A percentile compares a stretch with the other conserved stretches of the same genome.
phyloP scores from a whole-genome alignment of 1,140 invertebrate species.

The Subanguina moxae region DNA sequence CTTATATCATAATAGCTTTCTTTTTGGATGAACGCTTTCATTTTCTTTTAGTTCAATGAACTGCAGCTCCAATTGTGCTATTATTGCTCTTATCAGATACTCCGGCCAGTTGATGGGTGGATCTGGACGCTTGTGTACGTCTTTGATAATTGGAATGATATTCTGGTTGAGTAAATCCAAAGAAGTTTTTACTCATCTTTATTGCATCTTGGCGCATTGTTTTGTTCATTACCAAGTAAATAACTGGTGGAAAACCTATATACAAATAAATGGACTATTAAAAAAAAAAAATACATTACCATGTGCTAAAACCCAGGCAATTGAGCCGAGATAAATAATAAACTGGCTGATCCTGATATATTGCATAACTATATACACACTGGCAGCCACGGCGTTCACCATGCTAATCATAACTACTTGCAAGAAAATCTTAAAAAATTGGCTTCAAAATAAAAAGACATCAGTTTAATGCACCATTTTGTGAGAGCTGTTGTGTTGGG shows the following conservation, averaged over 20 bases:
- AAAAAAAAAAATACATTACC: constrained; percentile 8
- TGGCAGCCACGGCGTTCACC: constrained; percentile 24
- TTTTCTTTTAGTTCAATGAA: neutral
- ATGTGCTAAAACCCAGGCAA: constrained; percentile 27
- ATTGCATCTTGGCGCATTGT: neutral
- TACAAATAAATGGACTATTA: no score
- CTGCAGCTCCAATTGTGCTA: neutral
- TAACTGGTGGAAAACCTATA: constrained; percentile 3
- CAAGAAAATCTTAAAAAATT: constrained; percentile 18
- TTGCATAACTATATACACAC: constrained; percentile 32
- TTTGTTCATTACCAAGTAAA: constrained; percentile 6
- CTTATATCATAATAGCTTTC: no score
- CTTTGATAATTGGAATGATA: neutral
- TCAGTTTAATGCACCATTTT: constrained; percentile 7
- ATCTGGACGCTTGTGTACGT: neutral
- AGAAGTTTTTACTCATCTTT: neutral
- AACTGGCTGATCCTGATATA: constrained; percentile 25
- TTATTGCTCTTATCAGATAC: neutral
- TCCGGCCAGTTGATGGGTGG: neutral
- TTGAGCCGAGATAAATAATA: constrained; percentile 21
- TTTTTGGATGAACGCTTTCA: no score
- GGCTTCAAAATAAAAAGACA: neutral
- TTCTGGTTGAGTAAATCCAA: neutral
- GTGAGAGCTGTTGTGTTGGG: constrained; percentile 4
- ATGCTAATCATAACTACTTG: constrained; percentile 30